Percentiles rank a stretch among this genome's conserved stretches.
Evolutionary conservation across 2,113 vertebrate genomes (phyloP).

Genomic region (Myrmophylax atrothorax): DNA sequence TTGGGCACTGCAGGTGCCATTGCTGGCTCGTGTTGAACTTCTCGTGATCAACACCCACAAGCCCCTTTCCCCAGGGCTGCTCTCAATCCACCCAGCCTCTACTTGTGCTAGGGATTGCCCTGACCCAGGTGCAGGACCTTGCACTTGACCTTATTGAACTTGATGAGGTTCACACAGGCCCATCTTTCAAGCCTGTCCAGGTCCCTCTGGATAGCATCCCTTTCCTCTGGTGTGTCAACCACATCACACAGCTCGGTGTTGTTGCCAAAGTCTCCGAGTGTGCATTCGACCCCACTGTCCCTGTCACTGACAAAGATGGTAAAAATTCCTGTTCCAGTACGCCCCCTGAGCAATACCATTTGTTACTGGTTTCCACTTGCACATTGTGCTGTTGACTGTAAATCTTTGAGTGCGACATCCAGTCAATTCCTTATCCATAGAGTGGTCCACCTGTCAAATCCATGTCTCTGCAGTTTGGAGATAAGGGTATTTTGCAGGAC

Average conservation of each 20-base stretch:
- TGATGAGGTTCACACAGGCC: background rate
- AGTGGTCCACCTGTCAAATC: background rate
- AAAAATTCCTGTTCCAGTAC: background rate
- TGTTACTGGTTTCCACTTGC: background rate
- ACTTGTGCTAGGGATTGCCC: background rate
- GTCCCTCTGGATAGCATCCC: background rate
- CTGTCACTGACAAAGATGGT: accelerated
- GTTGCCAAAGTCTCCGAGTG: background rate
- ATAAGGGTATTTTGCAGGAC: background rate
- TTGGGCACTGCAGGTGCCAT: background rate
- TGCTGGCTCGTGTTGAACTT: background rate
- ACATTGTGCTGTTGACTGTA: too few relatives aligned
- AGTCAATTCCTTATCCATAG: background rate
- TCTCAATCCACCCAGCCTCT: background rate
- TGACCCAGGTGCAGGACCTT: background rate
- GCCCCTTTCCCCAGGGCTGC: background rate
- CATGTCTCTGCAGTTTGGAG: background rate
- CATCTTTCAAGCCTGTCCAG: background rate
- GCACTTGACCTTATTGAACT: background rate
- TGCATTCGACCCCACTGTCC: background rate
- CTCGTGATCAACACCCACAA: background rate
- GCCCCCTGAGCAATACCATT: background rate
- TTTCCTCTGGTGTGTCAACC: background rate
- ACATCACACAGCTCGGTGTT: background rate
- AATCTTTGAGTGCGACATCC: background rate